Evolutionary conservation across 2,113 vertebrate species (phyloP).

Genomic region (Ovibos moschatus): DNA sequence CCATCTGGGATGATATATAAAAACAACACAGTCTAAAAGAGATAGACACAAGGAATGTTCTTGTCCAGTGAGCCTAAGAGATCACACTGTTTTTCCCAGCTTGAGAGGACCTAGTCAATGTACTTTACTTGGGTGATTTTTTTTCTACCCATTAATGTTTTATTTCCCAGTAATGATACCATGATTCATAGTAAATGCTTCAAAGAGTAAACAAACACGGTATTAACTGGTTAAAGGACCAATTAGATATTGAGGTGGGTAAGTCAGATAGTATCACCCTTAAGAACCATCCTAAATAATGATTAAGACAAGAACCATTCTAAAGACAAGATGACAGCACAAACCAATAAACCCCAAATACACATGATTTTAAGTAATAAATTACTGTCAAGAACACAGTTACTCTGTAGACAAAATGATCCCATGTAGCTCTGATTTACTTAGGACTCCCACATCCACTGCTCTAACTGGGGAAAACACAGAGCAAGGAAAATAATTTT

Average conservation of each 20-base stretch:
- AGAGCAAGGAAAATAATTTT: background rate
- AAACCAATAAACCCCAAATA: background rate
- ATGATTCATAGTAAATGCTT: background rate
- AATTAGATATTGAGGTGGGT: background rate
- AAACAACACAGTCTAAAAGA: background rate
- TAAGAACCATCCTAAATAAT: background rate
- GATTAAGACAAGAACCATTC: background rate
- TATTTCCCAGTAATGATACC: background rate
- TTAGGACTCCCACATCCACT: background rate
- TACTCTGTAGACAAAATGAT: background rate
- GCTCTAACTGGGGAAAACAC: background rate
- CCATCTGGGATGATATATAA: background rate
- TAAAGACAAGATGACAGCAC: background rate
- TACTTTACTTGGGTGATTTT: background rate
- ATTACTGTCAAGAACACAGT: background rate
- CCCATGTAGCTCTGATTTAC: background rate
- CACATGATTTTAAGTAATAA: background rate
- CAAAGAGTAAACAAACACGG: background rate
- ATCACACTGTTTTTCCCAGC: background rate
- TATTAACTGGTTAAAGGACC: background rate
- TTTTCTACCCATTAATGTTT: background rate
- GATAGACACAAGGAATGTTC: background rate
- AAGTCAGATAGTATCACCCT: background rate
- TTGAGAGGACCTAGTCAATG: background rate
- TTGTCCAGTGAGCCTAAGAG: background rate